Evolutionary conservation across 2,113 vertebrate species (phyloP).

Genomic region (Ondatra zibethicus): DNA sequence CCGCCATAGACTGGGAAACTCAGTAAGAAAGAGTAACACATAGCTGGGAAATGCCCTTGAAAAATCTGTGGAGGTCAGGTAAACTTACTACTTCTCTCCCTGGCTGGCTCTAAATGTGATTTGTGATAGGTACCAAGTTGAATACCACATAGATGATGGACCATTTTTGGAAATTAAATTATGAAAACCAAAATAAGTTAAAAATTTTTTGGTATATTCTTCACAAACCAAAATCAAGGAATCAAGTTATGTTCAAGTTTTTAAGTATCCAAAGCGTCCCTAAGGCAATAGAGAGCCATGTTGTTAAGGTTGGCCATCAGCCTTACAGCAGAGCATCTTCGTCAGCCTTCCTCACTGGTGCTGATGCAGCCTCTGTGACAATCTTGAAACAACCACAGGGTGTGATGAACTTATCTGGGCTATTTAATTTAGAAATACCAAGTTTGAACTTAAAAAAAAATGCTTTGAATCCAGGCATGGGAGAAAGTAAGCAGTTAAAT

Average conservation of each 20-base stretch:
- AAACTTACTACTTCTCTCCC: constrained; percentile 54
- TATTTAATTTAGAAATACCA: constrained; percentile 48
- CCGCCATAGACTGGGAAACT: constrained; percentile 72
- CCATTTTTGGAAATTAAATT: constrained; percentile 58
- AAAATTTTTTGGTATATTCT: constrained; percentile 44
- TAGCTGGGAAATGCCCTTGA: constrained; percentile 56
- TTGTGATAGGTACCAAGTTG: constrained; percentile 43
- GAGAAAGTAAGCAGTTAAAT: constrained; percentile 59
- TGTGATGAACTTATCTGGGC: constrained; percentile 11
- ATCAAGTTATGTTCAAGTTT: constrained; percentile 42
- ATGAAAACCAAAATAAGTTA: constrained; percentile 40
- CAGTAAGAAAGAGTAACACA: constrained; percentile 52
- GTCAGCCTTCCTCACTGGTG: not conserved
- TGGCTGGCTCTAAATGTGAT: constrained; percentile 68
- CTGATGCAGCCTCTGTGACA: constrained; percentile 33
- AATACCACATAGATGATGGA: constrained; percentile 13
- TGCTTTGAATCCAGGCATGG: not conserved
- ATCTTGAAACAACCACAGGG: constrained; percentile 31
- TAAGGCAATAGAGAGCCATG: constrained; percentile 28
- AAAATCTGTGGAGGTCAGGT: constrained; percentile 63
- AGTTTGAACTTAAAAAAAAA: constrained; percentile 5
- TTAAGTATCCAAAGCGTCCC: constrained; percentile 31
- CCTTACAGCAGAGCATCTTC: not conserved
- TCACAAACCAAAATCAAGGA: constrained; percentile 28
- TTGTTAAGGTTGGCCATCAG: constrained; percentile 50